Conservation (phyloP, 2,888 invertebrate species). For the Scotopteryx bipunctaria region DNA sequence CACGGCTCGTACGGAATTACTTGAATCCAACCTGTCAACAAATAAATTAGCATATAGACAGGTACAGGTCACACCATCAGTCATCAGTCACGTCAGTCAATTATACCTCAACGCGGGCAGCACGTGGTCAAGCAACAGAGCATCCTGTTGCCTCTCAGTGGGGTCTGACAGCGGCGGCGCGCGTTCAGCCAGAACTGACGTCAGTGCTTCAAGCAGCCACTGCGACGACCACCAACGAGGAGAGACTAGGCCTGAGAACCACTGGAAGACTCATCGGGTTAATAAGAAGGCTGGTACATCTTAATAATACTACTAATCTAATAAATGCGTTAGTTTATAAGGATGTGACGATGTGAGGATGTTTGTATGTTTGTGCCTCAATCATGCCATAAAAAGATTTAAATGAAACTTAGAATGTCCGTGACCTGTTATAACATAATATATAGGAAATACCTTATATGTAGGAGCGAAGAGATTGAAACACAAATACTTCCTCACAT, state of each 20-base stretch:
- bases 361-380: too few relatives aligned
- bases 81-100: not conserved
- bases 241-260: conserved; percentile 90
- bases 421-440: too few relatives aligned
- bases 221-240: conserved; percentile 97
- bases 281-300: too few relatives aligned
- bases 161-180: conserved; percentile 60
- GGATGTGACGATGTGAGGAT: too few relatives aligned
- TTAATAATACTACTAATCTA: too few relatives aligned
- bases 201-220: conserved; percentile 96
- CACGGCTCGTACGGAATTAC: conserved; percentile 70
- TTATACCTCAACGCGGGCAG: conserved; percentile 70
- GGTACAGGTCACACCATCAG: not conserved
- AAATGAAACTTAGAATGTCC: too few relatives aligned
- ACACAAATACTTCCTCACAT: too few relatives aligned
- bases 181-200: conserved; percentile 91
- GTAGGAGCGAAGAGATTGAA: too few relatives aligned
- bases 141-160: conserved; percentile 58
- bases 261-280: conserved; percentile 41
- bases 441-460: too few relatives aligned
- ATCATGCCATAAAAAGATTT: too few relatives aligned
- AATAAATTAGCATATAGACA: not conserved
- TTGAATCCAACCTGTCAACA: conserved; percentile 64
- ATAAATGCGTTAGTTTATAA: too few relatives aligned
- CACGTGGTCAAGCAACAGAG: conserved; percentile 71